phyloP scores from a whole-genome alignment of 1,140 invertebrate genomes.

The Adelges cooleyi region DNA sequence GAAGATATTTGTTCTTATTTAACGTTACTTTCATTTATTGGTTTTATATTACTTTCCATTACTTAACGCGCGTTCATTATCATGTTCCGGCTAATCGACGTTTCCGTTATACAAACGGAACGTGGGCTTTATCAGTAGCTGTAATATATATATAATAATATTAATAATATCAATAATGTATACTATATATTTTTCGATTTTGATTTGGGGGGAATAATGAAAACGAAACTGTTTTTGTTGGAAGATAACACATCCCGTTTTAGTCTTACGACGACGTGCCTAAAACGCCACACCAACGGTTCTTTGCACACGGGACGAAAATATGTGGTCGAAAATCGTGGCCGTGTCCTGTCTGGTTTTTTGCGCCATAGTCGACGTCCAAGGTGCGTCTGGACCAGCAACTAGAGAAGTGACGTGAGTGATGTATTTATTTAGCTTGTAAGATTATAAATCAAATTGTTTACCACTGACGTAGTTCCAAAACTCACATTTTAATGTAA shows the following conservation, averaged over 20 bases:
- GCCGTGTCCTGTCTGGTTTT: background rate
- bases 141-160: too few relatives aligned
- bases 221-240: background rate
- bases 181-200: background rate
- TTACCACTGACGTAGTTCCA: too few relatives aligned
- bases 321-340: constrained; percentile 1
- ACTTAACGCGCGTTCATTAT: too few relatives aligned
- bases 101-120: background rate
- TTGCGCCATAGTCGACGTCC: background rate
- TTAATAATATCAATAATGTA: background rate
- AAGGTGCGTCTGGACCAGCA: background rate
- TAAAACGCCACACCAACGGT: background rate
- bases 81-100: background rate
- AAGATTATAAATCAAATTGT: too few relatives aligned
- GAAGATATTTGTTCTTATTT: too few relatives aligned
- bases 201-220: background rate
- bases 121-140: constrained; percentile 1
- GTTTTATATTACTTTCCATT: too few relatives aligned
- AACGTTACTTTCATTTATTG: too few relatives aligned
- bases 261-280: background rate
- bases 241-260: background rate
- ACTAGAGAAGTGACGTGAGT: constrained; percentile 12
- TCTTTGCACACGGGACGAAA: background rate
- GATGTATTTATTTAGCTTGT: too few relatives aligned
- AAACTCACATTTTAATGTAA: too few relatives aligned